These are phyloP conservation scores for Tinea pellionella DNA, from an alignment of 2,888 invertebrate species.

Conservation along the genomic window DNA sequence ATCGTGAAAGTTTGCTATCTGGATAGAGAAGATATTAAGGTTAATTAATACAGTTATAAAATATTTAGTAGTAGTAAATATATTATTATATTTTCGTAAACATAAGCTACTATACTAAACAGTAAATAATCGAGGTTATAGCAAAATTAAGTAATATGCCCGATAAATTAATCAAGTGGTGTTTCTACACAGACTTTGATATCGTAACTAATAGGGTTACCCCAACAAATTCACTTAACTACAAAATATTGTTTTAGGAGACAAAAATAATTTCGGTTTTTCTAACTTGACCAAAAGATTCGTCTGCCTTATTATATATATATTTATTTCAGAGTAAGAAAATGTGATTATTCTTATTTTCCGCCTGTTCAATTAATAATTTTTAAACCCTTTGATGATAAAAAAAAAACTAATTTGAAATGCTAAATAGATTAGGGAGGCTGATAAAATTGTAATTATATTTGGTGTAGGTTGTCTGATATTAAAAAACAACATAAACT, in stretches of 20 bases:
- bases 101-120: too few species aligned
- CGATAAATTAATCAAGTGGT: not conserved
- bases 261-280: not conserved
- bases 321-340: too few species aligned
- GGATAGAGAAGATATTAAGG: too few species aligned
- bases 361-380: not conserved
- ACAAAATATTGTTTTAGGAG: not conserved
- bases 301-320: too few species aligned
- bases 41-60: too few species aligned
- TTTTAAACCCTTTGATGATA: not conserved
- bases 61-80: too few species aligned
- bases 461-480: not conserved
- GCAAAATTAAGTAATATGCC: not conserved
- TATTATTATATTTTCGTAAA: too few species aligned
- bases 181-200: not conserved
- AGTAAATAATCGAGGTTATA: not conserved
- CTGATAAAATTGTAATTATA: constrained; percentile 1
- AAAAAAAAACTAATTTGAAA: not conserved
- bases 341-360: too few species aligned
- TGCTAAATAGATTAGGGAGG: not conserved
- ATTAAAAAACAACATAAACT: not conserved
- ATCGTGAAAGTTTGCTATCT: too few species aligned
- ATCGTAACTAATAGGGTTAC: not conserved
- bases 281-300: too few species aligned
- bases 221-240: not conserved